Conservation (phyloP, 2,797 vertebrate genomes). For the Tolypeutes matacus region DNA sequence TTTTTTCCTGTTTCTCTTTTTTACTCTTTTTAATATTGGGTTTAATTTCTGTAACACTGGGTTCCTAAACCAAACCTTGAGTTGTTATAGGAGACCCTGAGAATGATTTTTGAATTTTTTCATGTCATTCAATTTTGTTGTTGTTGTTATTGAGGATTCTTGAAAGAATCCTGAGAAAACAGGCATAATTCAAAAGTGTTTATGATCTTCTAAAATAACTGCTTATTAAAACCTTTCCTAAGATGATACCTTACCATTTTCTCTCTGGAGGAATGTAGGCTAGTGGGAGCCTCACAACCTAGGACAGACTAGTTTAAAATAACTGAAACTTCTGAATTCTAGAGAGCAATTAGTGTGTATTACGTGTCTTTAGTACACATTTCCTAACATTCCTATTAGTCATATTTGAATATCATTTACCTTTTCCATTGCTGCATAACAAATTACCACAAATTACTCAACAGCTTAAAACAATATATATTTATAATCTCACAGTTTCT, state of each 20-base stretch:
- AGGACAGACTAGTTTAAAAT: not conserved
- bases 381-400: not conserved
- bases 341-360: not conserved
- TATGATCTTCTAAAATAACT: not conserved
- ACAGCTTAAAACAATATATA: not conserved
- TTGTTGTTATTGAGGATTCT: constrained; percentile 31
- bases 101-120: constrained; percentile 42
- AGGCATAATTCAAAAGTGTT: not conserved
- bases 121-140: not conserved
- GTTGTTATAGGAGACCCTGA: constrained; percentile 55
- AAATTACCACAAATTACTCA: not conserved
- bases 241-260: constrained; percentile 25
- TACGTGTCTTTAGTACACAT: not conserved
- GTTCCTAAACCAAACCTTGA: constrained; percentile 30
- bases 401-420: not conserved
- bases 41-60: not conserved
- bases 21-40: constrained; percentile 50
- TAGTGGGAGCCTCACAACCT: not conserved
- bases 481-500: not conserved
- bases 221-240: not conserved
- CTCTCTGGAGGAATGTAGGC: not conserved
- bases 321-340: not conserved
- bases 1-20: constrained; percentile 52
- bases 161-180: not conserved
- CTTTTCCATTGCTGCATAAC: not conserved